These are phyloP conservation scores for Pantala flavescens DNA, from an alignment of 1,140 invertebrate genomes.

Conservation along the genomic window DNA sequence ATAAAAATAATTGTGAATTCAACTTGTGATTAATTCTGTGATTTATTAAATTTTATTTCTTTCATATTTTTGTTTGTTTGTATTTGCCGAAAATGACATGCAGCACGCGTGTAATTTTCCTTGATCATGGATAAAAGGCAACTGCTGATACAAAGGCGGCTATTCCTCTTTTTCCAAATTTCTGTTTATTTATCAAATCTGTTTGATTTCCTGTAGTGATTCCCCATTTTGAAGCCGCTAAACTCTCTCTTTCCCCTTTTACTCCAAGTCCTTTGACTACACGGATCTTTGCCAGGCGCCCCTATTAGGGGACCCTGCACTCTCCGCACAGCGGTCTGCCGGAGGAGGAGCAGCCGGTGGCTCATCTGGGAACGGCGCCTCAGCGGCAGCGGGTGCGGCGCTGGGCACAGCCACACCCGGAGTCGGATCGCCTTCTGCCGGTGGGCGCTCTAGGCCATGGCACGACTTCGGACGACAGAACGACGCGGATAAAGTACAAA, in stretches of 20 bases:
- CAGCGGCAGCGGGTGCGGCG: constrained; percentile 35
- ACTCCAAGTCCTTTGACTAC: constrained; percentile 70
- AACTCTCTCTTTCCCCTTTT: constrained; percentile 7
- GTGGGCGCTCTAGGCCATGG: constrained; percentile 68
- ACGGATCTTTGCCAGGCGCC: constrained; percentile 66
- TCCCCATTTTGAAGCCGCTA: no score
- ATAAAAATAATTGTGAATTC: no score
- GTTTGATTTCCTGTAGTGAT: no score
- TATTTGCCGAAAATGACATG: no score
- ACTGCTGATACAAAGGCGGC: no score
- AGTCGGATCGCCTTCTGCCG: constrained; percentile 46
- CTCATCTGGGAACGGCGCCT: constrained; percentile 31
- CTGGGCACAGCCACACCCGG: constrained; percentile 44
- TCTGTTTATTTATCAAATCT: no score
- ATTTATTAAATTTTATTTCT: no score
- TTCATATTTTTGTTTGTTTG: no score
- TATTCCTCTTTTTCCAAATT: no score
- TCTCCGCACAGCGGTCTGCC: constrained; percentile 32
- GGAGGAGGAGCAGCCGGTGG: constrained; percentile 36
- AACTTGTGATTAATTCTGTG: no score
- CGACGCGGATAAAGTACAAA: constrained; percentile 91
- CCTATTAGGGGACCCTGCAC: constrained; percentile 28
- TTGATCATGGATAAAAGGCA: no score
- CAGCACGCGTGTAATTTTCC: no score
- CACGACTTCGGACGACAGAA: constrained; percentile 86